Conservation (phyloP, 2,888 invertebrate genomes). For the Clusia tigrina region DNA sequence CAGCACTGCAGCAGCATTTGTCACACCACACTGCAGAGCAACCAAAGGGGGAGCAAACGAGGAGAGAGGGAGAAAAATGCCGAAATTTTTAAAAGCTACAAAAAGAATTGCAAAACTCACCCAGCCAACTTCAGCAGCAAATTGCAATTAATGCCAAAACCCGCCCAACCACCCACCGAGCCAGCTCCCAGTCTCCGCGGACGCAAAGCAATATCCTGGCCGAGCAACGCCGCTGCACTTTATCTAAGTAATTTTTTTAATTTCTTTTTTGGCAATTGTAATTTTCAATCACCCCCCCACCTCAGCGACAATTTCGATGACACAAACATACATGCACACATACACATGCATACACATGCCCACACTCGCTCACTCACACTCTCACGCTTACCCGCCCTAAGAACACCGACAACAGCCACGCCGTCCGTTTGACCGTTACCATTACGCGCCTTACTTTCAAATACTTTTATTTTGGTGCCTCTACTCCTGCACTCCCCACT, state of each 20-base stretch:
- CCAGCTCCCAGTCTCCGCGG: neutral
- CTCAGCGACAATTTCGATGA: neutral
- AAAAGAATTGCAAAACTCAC: neutral
- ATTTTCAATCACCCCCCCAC: constrained; percentile 45
- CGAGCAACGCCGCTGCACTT: neutral
- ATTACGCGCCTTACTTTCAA: neutral
- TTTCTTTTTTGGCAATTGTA: constrained; percentile 58
- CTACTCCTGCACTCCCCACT: constrained; percentile 10
- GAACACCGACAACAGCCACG: neutral
- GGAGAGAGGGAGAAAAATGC: neutral
- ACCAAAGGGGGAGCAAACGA: neutral
- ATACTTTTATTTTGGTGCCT: constrained; percentile 2
- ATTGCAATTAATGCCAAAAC: constrained; percentile 9
- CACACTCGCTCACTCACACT: neutral
- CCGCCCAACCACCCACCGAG: neutral
- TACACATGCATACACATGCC: neutral
- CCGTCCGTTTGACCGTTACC: constrained; percentile 9
- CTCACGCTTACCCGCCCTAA: neutral
- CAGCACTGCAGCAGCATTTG: too few species aligned
- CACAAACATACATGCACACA: neutral
- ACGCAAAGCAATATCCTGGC: neutral
- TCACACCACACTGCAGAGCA: neutral
- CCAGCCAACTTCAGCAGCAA: neutral
- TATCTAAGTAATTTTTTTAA: constrained; percentile 37
- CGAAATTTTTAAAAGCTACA: neutral